Evolutionary conservation across 2,113 vertebrate species (phyloP), one percentile per base, ranked within the genome.

Genomic region (Stegastes partitus): DNA sequence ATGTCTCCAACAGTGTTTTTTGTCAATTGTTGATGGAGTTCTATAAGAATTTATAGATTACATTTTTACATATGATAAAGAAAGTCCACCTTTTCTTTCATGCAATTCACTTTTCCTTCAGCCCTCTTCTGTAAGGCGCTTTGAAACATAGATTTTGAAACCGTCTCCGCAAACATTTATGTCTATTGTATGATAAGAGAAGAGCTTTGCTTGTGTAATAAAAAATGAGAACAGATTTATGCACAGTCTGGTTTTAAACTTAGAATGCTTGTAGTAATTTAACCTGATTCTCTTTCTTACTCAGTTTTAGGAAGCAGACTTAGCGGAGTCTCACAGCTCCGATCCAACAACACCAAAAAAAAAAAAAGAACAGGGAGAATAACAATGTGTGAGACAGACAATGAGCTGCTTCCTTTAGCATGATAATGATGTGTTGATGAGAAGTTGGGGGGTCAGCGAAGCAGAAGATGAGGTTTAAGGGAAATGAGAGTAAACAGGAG

Each of bases 351-450:
- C 3, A 4, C 4, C 51, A 2, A 28, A 37, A 39, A 4, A 34
- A 9, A 34, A 34, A 9, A 23, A 26, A 54, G 10, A 44, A 59
- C 45, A 19, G 31, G n/a, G 37, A 37, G 37, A 57, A 57, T 12
- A 26, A 25, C 19, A 34, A 58, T 4, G 58, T 62, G 42, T 72
- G 63, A 69, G 12, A 16, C 28, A 15, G 18, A 69, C 50, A 28
- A 45, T 8, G 18, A 12, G 55, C 25, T 3, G 45, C 65, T 67
- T 12, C 45, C 53, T 78, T 68, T 58, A 21, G n/a, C 69, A 6
- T 81, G 73, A 26, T 78, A 80, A 71, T 47, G 68, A 66, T 0
- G 68, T 44, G 63, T 58, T 4, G 19, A 62, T 34, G 26, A 16
- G 47, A 69, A 16, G 11, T 16, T 10, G 21, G 65, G 37, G 0